Evolutionary conservation across 1,140 invertebrate genomes (phyloP).

Genomic region (Euwallacea fornicatus): DNA sequence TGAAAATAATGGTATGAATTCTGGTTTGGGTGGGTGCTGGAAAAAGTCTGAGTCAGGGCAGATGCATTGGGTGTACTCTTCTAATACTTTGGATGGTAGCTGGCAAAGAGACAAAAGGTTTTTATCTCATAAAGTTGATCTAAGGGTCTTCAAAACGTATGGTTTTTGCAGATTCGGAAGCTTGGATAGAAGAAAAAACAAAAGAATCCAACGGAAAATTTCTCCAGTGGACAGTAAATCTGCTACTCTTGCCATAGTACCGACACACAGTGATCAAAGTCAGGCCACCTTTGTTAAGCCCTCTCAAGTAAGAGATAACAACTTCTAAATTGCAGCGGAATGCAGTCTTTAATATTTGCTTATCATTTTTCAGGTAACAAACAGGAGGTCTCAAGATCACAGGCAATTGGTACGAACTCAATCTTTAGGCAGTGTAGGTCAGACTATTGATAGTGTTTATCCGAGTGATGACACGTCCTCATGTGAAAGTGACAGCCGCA

Average conservation of each 20-base stretch:
- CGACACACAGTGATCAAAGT: conserved; percentile 43
- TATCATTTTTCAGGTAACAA: conserved; percentile 52
- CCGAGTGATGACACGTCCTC: conserved; percentile 51
- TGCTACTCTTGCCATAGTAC: conserved; percentile 43
- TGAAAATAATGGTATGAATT: conserved; percentile 48
- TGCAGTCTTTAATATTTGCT: neutral
- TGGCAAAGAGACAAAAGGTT: conserved; percentile 52
- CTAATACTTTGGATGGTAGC: conserved; percentile 40
- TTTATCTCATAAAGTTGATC: neutral
- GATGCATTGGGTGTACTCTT: conserved; percentile 49
- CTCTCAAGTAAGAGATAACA: neutral
- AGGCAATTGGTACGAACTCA: conserved; percentile 61
- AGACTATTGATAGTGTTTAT: conserved; percentile 52
- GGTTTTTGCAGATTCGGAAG: conserved; percentile 60
- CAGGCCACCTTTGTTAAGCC: conserved; percentile 41
- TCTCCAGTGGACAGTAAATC: conserved; percentile 48
- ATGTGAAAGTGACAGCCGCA: conserved; percentile 49
- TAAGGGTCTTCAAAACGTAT: no score
- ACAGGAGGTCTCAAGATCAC: conserved; percentile 56
- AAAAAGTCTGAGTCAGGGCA: conserved; percentile 50
- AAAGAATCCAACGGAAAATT: conserved; percentile 50
- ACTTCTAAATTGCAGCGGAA: neutral
- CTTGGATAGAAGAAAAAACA: conserved; percentile 60
- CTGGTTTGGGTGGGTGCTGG: conserved; percentile 50
- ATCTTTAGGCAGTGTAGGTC: conserved; percentile 64